Evolutionary conservation across 2,797 vertebrate species (phyloP).

Genomic region (Myripristis murdjan): DNA sequence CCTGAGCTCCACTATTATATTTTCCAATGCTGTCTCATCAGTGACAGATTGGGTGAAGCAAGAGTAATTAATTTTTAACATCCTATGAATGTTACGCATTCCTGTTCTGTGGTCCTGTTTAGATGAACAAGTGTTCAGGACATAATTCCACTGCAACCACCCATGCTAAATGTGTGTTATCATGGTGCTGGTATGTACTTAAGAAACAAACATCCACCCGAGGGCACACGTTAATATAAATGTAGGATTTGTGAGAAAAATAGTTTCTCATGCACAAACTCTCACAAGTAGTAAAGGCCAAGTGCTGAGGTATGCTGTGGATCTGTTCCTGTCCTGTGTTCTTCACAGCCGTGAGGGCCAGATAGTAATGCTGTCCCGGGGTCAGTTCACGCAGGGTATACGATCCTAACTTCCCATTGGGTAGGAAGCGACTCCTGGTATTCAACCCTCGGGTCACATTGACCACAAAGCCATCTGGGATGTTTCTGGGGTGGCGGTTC

Average conservation of each 20-base stretch:
- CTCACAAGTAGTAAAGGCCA: constrained; percentile 92
- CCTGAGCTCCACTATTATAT: too few relatives aligned
- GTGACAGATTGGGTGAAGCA: not conserved
- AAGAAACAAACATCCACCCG: not conserved
- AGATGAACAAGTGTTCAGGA: not conserved
- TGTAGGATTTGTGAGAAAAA: not conserved
- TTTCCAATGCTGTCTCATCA: not conserved
- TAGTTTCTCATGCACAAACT: constrained; percentile 20
- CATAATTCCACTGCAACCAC: not conserved
- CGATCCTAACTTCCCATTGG: constrained; percentile 87
- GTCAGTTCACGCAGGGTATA: constrained; percentile 92
- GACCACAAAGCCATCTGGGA: constrained; percentile 93
- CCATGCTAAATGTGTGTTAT: not conserved
- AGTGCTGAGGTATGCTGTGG: constrained; percentile 90
- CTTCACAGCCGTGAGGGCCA: constrained; percentile 89
- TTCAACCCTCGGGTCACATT: constrained; percentile 93
- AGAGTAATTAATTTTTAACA: too few relatives aligned
- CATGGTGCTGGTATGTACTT: not conserved
- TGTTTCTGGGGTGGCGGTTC: constrained; percentile 81
- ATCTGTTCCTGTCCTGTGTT: constrained; percentile 89
- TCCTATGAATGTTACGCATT: too few relatives aligned
- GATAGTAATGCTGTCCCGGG: constrained; percentile 90
- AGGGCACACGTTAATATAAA: not conserved
- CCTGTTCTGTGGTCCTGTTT: too few relatives aligned
- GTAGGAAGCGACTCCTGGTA: constrained; percentile 93